Base-by-base conservation (phyloP, 2,113 vertebrate genomes). In the Vimba vimba region DNA sequence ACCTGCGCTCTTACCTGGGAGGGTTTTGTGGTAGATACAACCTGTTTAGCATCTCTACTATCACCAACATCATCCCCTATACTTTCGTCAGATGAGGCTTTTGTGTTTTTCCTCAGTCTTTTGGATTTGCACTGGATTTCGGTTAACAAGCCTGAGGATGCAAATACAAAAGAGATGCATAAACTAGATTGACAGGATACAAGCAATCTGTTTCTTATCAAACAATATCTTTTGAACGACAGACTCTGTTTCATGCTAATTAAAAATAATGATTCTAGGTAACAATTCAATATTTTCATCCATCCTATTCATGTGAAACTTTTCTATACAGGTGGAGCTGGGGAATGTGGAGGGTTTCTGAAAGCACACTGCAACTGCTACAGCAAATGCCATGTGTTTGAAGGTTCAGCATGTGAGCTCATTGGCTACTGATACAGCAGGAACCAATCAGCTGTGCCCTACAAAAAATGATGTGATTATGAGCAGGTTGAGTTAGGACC, bases 111-210 rank as follows among this genome's bases (percentile, higher is more conserved):
- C 62, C 97, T 94, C 64, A 99, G 94, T 79, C 97, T 94, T 94
- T 99, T 99, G 55, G 98, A 99, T 90, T 99, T 99, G 92, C 98
- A 99, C 78, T 99, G 98, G 91, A 99, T 99, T 94, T 99, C 98
- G 78, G 98, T 99, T 92, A 99, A 91, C 87, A 99, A 95, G 90
- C 98, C 98, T 99, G 93, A 11, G 13, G 27, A 19, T 52, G 30
- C 27, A 27, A 59, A 69, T 7, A 80, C 39, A 79, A 27, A n/a
- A 80, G 8, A 27, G 30, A 86, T 12, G 1, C 55, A 87, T 30
- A 86, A 66, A 84, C 66, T 86, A 87, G 60, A 87, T 15, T 8
- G 55, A 86, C 79, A 81, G 71, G 86, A 8, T 9, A 68, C 15
- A 68, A 19, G 13, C 30, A 19, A 19, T 33, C 27, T 2, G 30